Evolutionary conservation across 2,113 vertebrate genomes (phyloP).

Genomic region (Grallaria varia): DNA sequence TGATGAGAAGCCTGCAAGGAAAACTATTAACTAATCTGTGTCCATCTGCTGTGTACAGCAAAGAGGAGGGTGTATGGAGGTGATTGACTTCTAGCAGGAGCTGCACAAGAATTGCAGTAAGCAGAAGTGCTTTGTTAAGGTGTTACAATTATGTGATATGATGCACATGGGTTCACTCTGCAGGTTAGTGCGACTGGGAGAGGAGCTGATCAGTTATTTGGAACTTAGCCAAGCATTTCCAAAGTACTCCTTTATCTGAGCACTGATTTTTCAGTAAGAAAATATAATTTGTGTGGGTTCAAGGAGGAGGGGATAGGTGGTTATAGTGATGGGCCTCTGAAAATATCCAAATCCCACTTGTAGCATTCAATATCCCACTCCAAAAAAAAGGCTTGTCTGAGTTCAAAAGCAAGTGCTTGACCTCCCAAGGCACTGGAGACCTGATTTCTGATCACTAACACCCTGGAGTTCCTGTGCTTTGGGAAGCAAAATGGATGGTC

Average conservation of each 20-base stretch:
- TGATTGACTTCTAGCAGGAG: not conserved
- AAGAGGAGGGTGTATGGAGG: not conserved
- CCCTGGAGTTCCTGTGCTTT: not conserved
- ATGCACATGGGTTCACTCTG: not conserved
- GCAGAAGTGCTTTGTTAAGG: not conserved
- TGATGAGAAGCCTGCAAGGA: not conserved
- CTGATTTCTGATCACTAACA: not conserved
- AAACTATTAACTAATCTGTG: not conserved
- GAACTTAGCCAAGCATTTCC: not conserved
- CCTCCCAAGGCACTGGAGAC: not conserved
- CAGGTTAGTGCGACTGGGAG: not conserved
- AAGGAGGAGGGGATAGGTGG: not conserved
- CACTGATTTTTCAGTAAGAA: not conserved
- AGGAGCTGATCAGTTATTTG: not conserved
- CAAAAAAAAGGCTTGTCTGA: not conserved
- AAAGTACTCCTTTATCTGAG: accelerated
- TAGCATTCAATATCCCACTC: not conserved
- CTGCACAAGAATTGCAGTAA: not conserved
- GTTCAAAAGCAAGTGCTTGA: not conserved
- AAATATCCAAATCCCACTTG: not conserved
- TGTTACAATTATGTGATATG: too few species aligned
- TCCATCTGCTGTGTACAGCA: not conserved
- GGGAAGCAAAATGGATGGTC: accelerated
- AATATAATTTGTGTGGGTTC: not conserved
- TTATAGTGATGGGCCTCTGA: not conserved